These are phyloP conservation scores for Coptotermes formosanus DNA, from an alignment of 1,140 invertebrate species.

Conservation along the genomic window DNA sequence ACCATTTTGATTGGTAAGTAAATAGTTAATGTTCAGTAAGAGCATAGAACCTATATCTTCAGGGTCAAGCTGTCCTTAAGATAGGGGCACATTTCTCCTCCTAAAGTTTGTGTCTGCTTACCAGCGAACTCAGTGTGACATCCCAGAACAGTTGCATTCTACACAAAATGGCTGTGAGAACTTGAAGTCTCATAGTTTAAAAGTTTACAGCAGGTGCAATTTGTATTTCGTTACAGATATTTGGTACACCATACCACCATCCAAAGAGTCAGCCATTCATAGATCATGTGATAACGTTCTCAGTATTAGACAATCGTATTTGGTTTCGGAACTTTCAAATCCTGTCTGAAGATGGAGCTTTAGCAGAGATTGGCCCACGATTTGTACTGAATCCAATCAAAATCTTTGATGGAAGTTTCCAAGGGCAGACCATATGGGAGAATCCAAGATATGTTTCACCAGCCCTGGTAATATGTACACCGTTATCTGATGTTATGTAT, in stretches of 20 bases:
- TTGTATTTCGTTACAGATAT: conserved; percentile 68
- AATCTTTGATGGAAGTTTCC: conserved; percentile 93
- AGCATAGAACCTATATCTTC: too few relatives aligned
- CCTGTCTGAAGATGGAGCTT: conserved; percentile 88
- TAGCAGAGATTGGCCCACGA: conserved; percentile 95
- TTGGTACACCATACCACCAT: conserved; percentile 93
- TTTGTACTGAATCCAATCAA: conserved; percentile 95
- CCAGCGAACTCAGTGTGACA: too few relatives aligned
- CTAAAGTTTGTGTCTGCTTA: too few relatives aligned
- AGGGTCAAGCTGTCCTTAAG: too few relatives aligned
- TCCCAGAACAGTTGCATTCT: too few relatives aligned
- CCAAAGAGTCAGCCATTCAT: conserved; percentile 99
- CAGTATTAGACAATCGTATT: conserved; percentile 88
- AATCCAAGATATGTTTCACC: conserved; percentile 93
- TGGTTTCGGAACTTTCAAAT: conserved; percentile 99
- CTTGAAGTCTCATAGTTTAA: neutral
- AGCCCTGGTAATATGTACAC: conserved; percentile 59
- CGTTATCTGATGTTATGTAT: neutral
- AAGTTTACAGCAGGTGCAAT: too few relatives aligned
- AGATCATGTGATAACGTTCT: conserved; percentile 96
- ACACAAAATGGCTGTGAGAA: too few relatives aligned
- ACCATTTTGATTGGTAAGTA: too few relatives aligned
- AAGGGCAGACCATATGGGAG: conserved; percentile 87
- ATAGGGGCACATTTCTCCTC: too few relatives aligned
- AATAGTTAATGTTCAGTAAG: too few relatives aligned